These are phyloP conservation scores for Ammodytes dubius DNA, from an alignment of 2,113 vertebrate species.

Conservation along the genomic window DNA sequence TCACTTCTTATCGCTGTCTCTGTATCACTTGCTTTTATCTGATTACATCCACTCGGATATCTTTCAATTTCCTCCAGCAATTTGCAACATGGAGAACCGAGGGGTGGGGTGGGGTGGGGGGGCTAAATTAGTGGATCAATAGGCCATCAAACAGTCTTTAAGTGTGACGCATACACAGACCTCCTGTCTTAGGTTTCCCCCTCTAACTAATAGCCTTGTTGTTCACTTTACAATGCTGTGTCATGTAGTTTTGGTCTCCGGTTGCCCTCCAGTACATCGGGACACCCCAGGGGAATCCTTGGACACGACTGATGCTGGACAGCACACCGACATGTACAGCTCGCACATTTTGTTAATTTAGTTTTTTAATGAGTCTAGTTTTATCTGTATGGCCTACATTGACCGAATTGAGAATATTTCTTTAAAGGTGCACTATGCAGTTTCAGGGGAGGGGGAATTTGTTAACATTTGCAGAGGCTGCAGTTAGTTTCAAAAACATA, in stretches of 20 bases:
- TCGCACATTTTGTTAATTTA: neutral
- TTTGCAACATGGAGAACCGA: slow-evolving; percentile 72
- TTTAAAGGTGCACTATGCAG: no score
- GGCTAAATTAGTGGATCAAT: slow-evolving; percentile 90
- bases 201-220: slow-evolving; percentile 90
- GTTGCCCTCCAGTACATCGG: slow-evolving; percentile 77
- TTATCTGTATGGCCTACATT: slow-evolving; percentile 6
- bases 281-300: slow-evolving; percentile 78
- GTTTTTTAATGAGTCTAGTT: neutral
- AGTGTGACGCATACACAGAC: slow-evolving; percentile 81
- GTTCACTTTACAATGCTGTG: slow-evolving; percentile 89
- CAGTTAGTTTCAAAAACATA: no score
- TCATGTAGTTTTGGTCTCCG: slow-evolving; percentile 85
- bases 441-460: no score
- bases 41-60: slow-evolving; percentile 71
- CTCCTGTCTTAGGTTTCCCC: slow-evolving; percentile 84
- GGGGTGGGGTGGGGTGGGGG: slow-evolving; percentile 65
- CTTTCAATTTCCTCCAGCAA: slow-evolving; percentile 85
- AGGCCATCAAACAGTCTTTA: slow-evolving; percentile 86
- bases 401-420: neutral
- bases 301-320: neutral
- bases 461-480: no score
- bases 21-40: slow-evolving; percentile 63
- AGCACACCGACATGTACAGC: neutral
- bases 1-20: slow-evolving; percentile 43